Conservation (phyloP, 1,140 invertebrate genomes). For the Planococcus citri region DNA sequence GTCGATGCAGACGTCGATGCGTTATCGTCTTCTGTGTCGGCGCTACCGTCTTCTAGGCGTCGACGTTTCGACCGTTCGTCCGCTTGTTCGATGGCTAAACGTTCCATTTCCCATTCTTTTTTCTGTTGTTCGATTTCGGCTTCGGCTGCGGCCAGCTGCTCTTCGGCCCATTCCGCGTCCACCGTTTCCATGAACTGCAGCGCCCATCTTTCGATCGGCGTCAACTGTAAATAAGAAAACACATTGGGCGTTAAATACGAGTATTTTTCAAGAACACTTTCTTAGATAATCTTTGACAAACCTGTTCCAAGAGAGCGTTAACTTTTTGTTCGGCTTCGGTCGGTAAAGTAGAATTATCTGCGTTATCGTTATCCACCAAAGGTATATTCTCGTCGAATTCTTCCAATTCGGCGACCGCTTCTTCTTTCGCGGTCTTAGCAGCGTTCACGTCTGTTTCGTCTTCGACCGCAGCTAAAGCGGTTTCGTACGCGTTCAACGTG, state of each 20-base stretch:
- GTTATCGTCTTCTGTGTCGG: conserved; percentile 40
- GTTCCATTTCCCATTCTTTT: conserved; percentile 83
- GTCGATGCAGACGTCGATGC: too few relatives aligned
- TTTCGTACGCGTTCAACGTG: conserved; percentile 53
- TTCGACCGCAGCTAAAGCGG: conserved; percentile 78
- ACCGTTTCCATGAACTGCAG: conserved; percentile 80
- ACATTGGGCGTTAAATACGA: conserved; percentile 22
- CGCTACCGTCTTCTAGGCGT: conserved; percentile 32
- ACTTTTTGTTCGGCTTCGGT: conserved; percentile 62
- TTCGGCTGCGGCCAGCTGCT: conserved; percentile 74
- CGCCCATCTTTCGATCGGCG: conserved; percentile 84
- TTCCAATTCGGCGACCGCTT: conserved; percentile 83
- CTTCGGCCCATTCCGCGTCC: conserved; percentile 70
- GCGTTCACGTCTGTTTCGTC: conserved; percentile 90
- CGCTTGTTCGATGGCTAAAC: conserved; percentile 64
- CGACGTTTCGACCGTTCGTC: conserved; percentile 32
- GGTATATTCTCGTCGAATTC: conserved; percentile 96
- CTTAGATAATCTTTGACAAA: conserved; percentile 32
- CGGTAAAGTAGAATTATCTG: conserved; percentile 27
- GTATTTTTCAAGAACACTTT: too few relatives aligned
- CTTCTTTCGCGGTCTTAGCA: conserved; percentile 76
- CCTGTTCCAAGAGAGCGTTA: conserved; percentile 68
- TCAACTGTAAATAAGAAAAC: conserved; percentile 52
- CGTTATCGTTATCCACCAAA: conserved; percentile 40
- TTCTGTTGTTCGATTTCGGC: conserved; percentile 86